These are phyloP conservation scores for Conistra vaccinii DNA, from an alignment of 2,888 invertebrate genomes.

Conservation along the genomic window DNA sequence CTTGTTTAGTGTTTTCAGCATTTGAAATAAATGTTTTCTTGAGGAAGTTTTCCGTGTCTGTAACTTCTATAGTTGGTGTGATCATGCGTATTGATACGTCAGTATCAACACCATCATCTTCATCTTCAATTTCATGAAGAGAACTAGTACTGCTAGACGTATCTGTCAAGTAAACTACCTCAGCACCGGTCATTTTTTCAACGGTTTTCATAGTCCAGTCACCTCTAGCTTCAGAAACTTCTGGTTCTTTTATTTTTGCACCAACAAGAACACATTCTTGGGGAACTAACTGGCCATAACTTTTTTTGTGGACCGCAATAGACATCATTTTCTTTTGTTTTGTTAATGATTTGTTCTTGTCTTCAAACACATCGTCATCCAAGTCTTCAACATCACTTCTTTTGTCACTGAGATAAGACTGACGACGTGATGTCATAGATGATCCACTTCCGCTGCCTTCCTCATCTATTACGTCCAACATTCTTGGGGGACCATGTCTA, in stretches of 20 bases:
- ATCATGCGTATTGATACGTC: constrained; percentile 87
- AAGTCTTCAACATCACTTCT: constrained; percentile 86
- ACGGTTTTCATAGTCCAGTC: constrained; percentile 88
- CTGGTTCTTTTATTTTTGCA: constrained; percentile 91
- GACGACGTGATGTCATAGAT: constrained; percentile 90
- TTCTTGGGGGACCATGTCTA: constrained; percentile 92
- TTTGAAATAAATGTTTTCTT: constrained; percentile 79
- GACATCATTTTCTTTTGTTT: constrained; percentile 69
- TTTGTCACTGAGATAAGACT: constrained; percentile 88
- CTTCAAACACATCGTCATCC: constrained; percentile 89
- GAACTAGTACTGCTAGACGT: constrained; percentile 92
- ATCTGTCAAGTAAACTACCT: constrained; percentile 93
- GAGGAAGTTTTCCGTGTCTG: constrained; percentile 84
- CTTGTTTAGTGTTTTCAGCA: constrained; percentile 47
- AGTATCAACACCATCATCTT: constrained; percentile 85
- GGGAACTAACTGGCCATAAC: constrained; percentile 81
- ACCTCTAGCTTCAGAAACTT: constrained; percentile 91
- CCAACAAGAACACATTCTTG: constrained; percentile 91
- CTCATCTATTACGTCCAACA: constrained; percentile 94
- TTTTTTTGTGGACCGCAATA: constrained; percentile 74
- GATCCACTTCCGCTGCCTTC: constrained; percentile 92
- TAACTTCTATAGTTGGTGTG: constrained; percentile 89
- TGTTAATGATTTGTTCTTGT: constrained; percentile 75
- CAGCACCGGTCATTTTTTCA: constrained; percentile 91
- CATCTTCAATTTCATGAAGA: constrained; percentile 89